These are phyloP conservation scores for Spisula solida DNA, from an alignment of 2,888 invertebrate genomes.

Conservation along the genomic window DNA sequence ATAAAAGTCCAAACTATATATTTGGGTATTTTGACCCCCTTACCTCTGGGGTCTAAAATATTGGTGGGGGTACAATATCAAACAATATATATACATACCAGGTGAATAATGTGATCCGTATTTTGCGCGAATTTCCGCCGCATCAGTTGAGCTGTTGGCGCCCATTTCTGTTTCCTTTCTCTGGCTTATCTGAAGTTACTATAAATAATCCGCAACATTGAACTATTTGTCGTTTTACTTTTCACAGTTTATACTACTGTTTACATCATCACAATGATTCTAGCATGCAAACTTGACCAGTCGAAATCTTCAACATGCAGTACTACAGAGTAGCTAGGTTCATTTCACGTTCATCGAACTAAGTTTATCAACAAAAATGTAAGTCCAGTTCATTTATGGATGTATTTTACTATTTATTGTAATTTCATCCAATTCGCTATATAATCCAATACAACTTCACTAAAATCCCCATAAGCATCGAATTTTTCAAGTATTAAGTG, in stretches of 20 bases:
- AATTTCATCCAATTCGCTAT: background rate
- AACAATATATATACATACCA: constrained; percentile 63
- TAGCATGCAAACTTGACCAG: background rate
- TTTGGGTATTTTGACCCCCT: constrained; percentile 18
- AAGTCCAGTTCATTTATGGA: background rate
- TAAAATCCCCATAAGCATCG: background rate
- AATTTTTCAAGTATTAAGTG: background rate
- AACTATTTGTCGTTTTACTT: background rate
- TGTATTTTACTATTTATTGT: background rate
- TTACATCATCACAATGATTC: background rate
- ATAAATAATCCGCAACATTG: constrained; percentile 43
- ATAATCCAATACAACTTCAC: background rate
- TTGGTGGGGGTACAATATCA: background rate
- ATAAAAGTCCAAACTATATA: constrained; percentile 15
- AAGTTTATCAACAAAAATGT: background rate
- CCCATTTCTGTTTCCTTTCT: constrained; percentile 62
- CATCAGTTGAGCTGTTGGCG: constrained; percentile 69
- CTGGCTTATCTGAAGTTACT: constrained; percentile 40
- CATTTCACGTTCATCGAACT: background rate
- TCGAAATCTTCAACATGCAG: background rate
- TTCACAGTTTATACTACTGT: background rate
- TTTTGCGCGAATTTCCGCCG: constrained; percentile 57
- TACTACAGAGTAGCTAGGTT: too few relatives aligned
- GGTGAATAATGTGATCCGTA: constrained; percentile 60
- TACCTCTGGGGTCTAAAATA: constrained; percentile 38